phyloP scores from a whole-genome alignment of 1,140 invertebrate genomes.

The Drosophila azteca region DNA sequence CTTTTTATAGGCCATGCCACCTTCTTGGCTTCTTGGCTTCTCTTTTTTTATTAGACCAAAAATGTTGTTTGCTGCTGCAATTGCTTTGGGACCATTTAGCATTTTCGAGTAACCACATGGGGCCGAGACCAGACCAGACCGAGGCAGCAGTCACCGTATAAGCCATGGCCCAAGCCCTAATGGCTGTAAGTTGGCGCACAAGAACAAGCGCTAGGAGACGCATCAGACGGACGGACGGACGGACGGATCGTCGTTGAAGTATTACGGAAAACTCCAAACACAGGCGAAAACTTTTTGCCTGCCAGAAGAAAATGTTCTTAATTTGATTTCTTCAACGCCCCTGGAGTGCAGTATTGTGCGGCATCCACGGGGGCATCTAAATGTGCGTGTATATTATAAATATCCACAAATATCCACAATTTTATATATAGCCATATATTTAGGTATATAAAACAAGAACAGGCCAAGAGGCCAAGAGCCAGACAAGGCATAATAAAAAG shows the following conservation, averaged over 20 bases:
- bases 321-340: conserved; percentile 80
- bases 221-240: conserved; percentile 20
- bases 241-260: conserved; percentile 53
- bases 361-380: conserved; percentile 38
- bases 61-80: conserved; percentile 42
- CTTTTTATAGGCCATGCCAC: too few relatives aligned
- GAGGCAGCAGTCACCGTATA: conserved; percentile 31
- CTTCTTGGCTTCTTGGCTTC: not conserved
- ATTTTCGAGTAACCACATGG: conserved; percentile 78
- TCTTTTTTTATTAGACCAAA: conserved; percentile 22
- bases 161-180: conserved; percentile 42
- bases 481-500: conserved; percentile 63
- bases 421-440: conserved; percentile 24
- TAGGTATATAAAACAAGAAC: conserved; percentile 25
- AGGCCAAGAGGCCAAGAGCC: conserved; percentile 19
- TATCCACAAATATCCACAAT: conserved; percentile 34
- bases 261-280: conserved; percentile 78
- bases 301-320: conserved; percentile 73
- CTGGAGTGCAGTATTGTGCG: conserved; percentile 63
- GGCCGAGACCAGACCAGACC: conserved; percentile 55
- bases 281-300: conserved; percentile 60
- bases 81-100: conserved; percentile 79
- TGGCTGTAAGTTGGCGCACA: conserved; percentile 12
- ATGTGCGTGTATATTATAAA: conserved; percentile 76
- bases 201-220: conserved; percentile 30